Evolutionary conservation across 2,797 vertebrate species (phyloP), one percentile per base, ranked within the genome.

Genomic region (Spinibarbus caldwelli): DNA sequence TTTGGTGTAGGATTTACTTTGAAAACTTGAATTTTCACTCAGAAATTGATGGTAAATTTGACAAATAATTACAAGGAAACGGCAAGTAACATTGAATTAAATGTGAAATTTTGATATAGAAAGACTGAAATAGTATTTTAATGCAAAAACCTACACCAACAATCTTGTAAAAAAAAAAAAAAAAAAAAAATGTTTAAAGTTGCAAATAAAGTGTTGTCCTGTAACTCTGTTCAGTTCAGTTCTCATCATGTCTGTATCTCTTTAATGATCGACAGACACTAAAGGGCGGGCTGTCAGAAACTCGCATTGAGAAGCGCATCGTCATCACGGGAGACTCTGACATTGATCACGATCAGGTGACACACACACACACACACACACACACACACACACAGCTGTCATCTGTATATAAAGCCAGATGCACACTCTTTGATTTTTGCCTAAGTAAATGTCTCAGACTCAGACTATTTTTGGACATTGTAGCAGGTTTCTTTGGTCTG

Each of bases 291-390:
- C 96, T 99, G 66, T 99, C 98, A 34, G 98, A 99, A 95, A 99
- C 98, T 5, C 97, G 98, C 94, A 99, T 99, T 89, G 98, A 99
- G 92, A 99, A 99, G 84, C 97, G 98, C 85, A 99, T 99, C 78
- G 97, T 99, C 88, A 99, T 99, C 88, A 99, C 97, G 1, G 98
- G 98, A 66, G 98, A 99, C 94, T 96, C 96, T 19, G 98, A 99
- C 92, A 98, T 99, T 88, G 98, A 99, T 92, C 98, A 99, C 8
- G 98, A 99, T 88, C 95, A 99, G 97, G 98, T 99, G 89, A 95
- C 94, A 4, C 36, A 8, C 67, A 76, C 57, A 54, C 26, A n/a
- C 68, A 41, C 68, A n/a, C 31, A 34, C 31, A 5, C 36, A 7
- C 67, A 38, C 73, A 76, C 47, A 66, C 57, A 54, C 26, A 21